Base-by-base conservation (phyloP, 2,888 invertebrate genomes). In the Cheilosia pagana region DNA sequence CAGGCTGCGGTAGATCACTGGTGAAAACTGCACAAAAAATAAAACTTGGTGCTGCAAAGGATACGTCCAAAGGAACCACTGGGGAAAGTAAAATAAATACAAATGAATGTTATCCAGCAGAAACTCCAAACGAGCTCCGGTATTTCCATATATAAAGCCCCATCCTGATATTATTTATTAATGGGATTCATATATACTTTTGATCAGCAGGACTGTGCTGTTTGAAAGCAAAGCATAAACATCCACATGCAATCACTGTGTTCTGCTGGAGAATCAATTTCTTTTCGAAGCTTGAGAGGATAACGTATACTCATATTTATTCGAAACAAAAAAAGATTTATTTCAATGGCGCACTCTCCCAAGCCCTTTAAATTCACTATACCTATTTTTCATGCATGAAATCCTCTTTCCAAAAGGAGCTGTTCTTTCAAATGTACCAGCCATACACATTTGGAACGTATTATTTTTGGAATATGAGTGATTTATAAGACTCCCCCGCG, bases 111-210 rank as follows among this genome's bases (percentile, higher is more conserved):
- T 10, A 31, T 35, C 35, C 35, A 12, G 35, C 35, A n/a, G 41
- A 43, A 43, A n/a, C 41, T 4, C 12, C n/a, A 35, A 35, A 10
- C 12, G 12, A 35, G 35, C 0, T 31, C 3, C 3, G 35, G 10
- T 35, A 35, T 35, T 35, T 35, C 35, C 10, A 35, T 35, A 6
- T 14, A n/a, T 14, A 43, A n/a, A 1, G 43, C 14, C 16, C 6
- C 16, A 43, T 14, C 14, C n/a, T 5, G n/a, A 43, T 43, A 5
- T n/a, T n/a, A 7, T 19, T 45, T 45, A 45, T 19, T 45, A 19
- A 45, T 19, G 45, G 10, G 19, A 19, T 52, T 52, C n/a, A n/a
- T 52, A 25, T 52, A 25, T 52, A 25, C 14, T 25, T 52, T 52
- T 25, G 21, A n/a, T 52, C 50, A 52, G 4, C 21, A 23, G 14